These are phyloP conservation scores for Cephus sareptanus DNA, from an alignment of 2,888 invertebrate genomes.

Conservation along the genomic window DNA sequence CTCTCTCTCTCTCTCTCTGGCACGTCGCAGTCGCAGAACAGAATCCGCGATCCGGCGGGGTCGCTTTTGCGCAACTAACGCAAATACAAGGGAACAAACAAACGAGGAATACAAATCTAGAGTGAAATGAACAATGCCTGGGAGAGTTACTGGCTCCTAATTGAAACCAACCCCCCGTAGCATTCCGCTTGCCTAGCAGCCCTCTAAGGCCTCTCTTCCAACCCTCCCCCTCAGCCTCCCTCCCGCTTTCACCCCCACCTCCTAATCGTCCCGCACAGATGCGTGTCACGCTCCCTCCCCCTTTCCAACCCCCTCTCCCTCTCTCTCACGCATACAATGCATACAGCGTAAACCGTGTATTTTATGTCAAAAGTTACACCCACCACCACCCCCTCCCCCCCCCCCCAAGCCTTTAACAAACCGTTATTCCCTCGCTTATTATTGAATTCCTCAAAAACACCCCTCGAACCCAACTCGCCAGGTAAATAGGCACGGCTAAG, in stretches of 20 bases:
- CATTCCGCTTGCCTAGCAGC: conserved; percentile 29
- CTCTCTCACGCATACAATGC: conserved; percentile 16
- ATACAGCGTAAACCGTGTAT: conserved; percentile 1
- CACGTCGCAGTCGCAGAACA: not conserved
- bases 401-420: not conserved
- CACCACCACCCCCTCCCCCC: too few species aligned
- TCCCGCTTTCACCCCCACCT: conserved; percentile 32
- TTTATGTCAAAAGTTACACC: conserved; percentile 16
- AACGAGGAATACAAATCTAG: conserved; percentile 64
- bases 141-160: conserved; percentile 65
- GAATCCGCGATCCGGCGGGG: not conserved
- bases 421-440: not conserved
- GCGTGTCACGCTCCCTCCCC: conserved; percentile 46
- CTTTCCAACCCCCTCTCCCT: conserved; percentile 4
- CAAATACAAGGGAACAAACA: conserved; percentile 53
- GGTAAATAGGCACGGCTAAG: too few species aligned
- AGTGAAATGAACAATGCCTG: conserved; percentile 65
- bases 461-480: too few species aligned
- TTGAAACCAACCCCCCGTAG: conserved; percentile 60
- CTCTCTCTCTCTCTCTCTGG: not conserved
- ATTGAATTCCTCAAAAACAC: not conserved
- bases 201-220: conserved; percentile 17
- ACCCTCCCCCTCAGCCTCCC: conserved; percentile 28
- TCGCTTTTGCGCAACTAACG: conserved; percentile 33
- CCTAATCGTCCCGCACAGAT: conserved; percentile 63